phyloP scores from a whole-genome alignment of 2,113 vertebrate genomes.

The Pluvianellus socialis region DNA sequence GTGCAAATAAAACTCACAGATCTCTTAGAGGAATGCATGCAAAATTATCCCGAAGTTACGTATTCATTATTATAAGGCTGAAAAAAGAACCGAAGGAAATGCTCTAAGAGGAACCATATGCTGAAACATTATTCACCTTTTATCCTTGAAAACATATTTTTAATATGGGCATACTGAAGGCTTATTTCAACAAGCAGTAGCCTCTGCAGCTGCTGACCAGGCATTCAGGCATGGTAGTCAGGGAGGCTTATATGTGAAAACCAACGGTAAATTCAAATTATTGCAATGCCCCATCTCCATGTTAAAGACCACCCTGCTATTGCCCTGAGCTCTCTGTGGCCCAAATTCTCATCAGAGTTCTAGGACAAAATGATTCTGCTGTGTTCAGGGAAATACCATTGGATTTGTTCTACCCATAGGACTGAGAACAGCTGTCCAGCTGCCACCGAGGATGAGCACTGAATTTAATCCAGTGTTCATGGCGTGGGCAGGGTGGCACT shows the following conservation, averaged over 20 bases:
- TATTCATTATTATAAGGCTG: slow-evolving; percentile 37
- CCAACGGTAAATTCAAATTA: neutral
- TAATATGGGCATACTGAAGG: neutral
- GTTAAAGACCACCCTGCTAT: neutral
- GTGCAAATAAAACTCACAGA: neutral
- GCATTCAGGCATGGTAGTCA: neutral
- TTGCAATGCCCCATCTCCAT: neutral
- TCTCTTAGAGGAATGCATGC: slow-evolving; percentile 15
- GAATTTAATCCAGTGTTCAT: neutral
- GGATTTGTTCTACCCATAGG: neutral
- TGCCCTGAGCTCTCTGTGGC: neutral
- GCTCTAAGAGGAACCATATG: slow-evolving; percentile 39
- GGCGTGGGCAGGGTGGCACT: neutral
- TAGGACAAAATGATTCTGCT: neutral
- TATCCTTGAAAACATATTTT: neutral
- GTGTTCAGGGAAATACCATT: neutral
- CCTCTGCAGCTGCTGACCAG: slow-evolving; percentile 6
- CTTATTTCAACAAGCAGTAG: neutral
- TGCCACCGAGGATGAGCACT: neutral
- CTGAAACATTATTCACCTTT: slow-evolving; percentile 32
- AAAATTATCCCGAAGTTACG: slow-evolving; percentile 15
- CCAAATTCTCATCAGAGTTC: neutral
- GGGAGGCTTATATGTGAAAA: neutral
- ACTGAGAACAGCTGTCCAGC: neutral
- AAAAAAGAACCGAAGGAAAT: slow-evolving; percentile 12